phyloP scores from a whole-genome alignment of 2,797 vertebrate species.

The Sphenopsis melanotis region DNA sequence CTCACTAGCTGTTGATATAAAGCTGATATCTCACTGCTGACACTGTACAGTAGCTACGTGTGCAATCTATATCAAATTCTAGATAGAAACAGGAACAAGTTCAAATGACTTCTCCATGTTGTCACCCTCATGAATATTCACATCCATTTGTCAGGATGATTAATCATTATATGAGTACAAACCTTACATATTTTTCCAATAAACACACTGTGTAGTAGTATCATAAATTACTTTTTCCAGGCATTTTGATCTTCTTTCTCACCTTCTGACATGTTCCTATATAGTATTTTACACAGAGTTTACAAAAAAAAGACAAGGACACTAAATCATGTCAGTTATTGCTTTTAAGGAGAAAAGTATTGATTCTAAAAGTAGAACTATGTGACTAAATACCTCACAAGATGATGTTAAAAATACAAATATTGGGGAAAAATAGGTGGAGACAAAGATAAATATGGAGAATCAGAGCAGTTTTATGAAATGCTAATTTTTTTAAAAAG shows the following conservation, averaged over 20 bases:
- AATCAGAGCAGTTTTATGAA: neutral
- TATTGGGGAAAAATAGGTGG: neutral
- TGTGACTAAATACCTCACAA: neutral
- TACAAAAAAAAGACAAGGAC: neutral
- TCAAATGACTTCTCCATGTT: neutral
- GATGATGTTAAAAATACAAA: neutral
- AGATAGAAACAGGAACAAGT: neutral
- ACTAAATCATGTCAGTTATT: neutral
- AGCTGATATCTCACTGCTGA: neutral
- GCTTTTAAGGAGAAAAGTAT: neutral
- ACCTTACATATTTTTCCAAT: neutral
- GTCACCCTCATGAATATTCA: neutral
- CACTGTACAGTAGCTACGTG: neutral
- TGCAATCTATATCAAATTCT: neutral
- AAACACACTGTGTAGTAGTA: neutral
- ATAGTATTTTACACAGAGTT: neutral
- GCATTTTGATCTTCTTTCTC: neutral
- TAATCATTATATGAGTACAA: neutral
- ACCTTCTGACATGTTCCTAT: neutral
- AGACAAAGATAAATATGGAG: neutral
- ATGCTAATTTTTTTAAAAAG: neutral
- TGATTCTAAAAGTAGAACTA: neutral
- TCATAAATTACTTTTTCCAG: neutral
- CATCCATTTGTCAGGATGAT: neutral
- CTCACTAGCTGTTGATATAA: neutral